phyloP scores from a whole-genome alignment of 2,113 vertebrate genomes.

The Rafetus swinhoei region DNA sequence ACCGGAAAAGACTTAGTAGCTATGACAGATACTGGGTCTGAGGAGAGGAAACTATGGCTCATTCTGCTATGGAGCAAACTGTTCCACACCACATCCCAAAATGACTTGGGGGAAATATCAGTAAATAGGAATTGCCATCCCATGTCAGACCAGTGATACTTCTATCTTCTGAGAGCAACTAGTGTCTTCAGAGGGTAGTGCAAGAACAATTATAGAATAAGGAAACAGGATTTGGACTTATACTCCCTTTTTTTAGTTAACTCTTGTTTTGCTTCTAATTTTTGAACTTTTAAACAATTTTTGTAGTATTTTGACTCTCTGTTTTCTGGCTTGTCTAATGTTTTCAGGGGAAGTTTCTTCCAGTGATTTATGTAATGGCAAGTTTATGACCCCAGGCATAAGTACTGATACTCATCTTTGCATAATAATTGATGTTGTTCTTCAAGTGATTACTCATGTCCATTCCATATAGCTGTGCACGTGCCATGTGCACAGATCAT shows the following conservation, averaged over 20 bases:
- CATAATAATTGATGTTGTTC: too few relatives aligned
- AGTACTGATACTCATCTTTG: too few relatives aligned
- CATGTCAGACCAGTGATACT: accelerated
- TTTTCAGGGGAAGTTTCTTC: background rate
- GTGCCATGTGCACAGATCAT: too few relatives aligned
- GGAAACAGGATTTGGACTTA: background rate
- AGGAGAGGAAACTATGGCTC: background rate
- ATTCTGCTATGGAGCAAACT: background rate
- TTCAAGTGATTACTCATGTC: too few relatives aligned
- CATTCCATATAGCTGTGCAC: too few relatives aligned
- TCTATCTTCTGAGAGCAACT: background rate
- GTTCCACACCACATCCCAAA: background rate
- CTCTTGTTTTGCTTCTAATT: background rate
- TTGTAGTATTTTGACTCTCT: background rate
- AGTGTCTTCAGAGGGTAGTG: background rate
- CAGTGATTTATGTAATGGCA: background rate
- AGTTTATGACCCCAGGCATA: accelerated
- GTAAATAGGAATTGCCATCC: background rate
- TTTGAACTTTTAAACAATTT: background rate
- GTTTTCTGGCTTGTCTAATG: background rate
- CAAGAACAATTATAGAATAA: accelerated
- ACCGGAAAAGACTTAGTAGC: background rate
- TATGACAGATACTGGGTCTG: background rate
- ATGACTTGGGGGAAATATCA: background rate
- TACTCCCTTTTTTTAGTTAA: background rate